Base-by-base conservation (phyloP, 1,140 invertebrate species). In the Vollenhovia emeryi region DNA sequence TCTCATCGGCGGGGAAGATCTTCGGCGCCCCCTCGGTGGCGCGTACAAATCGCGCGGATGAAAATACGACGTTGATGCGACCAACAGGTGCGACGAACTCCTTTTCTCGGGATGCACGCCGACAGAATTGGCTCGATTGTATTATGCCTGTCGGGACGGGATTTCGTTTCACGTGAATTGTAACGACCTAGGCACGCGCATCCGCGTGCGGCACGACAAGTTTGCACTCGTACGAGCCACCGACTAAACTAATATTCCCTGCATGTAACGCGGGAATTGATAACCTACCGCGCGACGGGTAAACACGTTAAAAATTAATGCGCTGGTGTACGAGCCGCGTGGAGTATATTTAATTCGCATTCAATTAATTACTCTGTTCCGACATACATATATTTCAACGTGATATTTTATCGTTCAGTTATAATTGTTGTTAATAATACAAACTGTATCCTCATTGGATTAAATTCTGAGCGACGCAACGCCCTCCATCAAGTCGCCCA, bases 51-150 rank as follows among this genome's bases (percentile, higher is more conserved):
- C 21, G 30, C 50, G n/a, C 30, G 27, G 18, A n/a, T n/a, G 50
- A 50, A 73, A 59, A 69, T 84, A 43, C 43, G 24, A 76, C 30
- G 52, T 36, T 83, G 24, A 86, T n/a, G 59, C 68, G 60, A 66
- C 74, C 74, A 87, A 85, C 86, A 87, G 87, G 73, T 87, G 73
- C 68, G 55, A 36, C 76, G 18, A 59, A 36, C 71, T 66, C 15
- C 62, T 87, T 52, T 24, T 60, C 69, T 13, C 3, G 27, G 9
- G 27, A 73, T 33, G 7, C 36, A 11, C 50, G 11, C 36, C 48
- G 64, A 62, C 27, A 50, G 40, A 45, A 76, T 76, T 43, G 71
- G n/a, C 33, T 24, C 27, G 27, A 83, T 84, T 62, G 40, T 60
- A 36, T 62, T 62, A 62, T 13, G 50, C 18, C 8, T 8, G 69